A percentile compares a stretch with the other conserved stretches of the same genome.
These are phyloP conservation scores for Falco cherrug DNA, from an alignment of 2,797 vertebrate genomes.

Conservation along the genomic window DNA sequence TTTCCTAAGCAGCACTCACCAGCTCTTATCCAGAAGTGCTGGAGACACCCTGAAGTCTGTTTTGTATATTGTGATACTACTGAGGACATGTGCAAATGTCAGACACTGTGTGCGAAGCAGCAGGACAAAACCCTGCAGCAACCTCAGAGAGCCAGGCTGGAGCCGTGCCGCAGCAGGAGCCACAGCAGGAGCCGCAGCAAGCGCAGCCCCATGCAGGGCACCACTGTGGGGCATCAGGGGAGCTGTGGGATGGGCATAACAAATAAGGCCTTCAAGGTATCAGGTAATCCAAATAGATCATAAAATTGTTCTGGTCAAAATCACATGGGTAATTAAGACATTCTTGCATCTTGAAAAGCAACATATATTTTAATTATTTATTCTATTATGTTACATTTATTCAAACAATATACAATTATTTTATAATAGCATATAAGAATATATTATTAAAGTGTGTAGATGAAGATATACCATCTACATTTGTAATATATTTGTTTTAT, in stretches of 20 bases:
- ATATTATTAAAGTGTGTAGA: background rate
- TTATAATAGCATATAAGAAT: background rate
- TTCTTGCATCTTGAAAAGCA: accelerated
- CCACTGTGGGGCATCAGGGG: background rate
- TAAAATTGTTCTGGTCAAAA: background rate
- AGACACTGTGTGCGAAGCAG: no score
- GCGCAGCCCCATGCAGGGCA: background rate
- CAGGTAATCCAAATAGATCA: background rate
- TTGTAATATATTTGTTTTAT: background rate
- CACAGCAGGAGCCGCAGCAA: background rate
- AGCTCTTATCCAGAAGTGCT: background rate
- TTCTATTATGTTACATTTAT: background rate
- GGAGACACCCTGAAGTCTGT: background rate
- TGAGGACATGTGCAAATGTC: background rate
- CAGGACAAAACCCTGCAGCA: background rate
- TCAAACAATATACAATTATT: background rate
- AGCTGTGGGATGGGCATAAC: background rate
- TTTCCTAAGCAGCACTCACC: background rate
- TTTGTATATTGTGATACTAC: background rate
- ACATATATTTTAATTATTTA: background rate
- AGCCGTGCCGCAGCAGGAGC: no score
- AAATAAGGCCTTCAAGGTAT: background rate
- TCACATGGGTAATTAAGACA: background rate
- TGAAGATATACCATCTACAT: background rate
- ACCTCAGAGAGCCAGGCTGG: no score